These are phyloP conservation scores for Oriolus oriolus DNA, from an alignment of 2,113 vertebrate species.

Conservation along the genomic window DNA sequence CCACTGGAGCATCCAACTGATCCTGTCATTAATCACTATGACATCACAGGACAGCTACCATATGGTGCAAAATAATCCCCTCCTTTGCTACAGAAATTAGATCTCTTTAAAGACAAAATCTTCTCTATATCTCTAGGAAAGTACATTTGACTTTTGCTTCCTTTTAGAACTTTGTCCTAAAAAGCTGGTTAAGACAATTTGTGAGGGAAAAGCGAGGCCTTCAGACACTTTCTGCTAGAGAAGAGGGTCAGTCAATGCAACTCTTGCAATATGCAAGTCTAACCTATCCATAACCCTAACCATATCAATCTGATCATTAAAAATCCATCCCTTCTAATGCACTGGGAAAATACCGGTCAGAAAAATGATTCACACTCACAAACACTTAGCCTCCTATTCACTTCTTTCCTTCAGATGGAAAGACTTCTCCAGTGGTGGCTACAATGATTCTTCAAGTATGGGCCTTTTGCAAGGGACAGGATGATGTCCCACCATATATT, in stretches of 20 bases:
- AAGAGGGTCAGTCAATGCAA: neutral
- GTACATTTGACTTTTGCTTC: neutral
- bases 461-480: neutral
- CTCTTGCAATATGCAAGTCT: neutral
- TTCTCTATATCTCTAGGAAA: neutral
- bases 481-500: neutral
- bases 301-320: neutral
- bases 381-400: neutral
- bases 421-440: neutral
- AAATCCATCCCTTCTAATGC: neutral
- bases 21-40: constrained; percentile 56
- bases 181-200: neutral
- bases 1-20: constrained; percentile 25
- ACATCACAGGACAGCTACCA: constrained; percentile 48
- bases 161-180: neutral
- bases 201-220: neutral
- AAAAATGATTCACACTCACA: neutral
- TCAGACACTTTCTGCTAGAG: neutral
- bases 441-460: neutral
- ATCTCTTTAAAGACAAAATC: constrained; percentile 30
- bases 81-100: constrained; percentile 21
- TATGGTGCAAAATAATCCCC: constrained; percentile 48
- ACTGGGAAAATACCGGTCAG: neutral
- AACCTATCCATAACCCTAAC: neutral
- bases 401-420: neutral